Percentiles rank a stretch among this genome's conserved stretches.
phyloP scores from a whole-genome alignment of 92 coral and sea anemone genomes.

The Actinernus sp. region DNA sequence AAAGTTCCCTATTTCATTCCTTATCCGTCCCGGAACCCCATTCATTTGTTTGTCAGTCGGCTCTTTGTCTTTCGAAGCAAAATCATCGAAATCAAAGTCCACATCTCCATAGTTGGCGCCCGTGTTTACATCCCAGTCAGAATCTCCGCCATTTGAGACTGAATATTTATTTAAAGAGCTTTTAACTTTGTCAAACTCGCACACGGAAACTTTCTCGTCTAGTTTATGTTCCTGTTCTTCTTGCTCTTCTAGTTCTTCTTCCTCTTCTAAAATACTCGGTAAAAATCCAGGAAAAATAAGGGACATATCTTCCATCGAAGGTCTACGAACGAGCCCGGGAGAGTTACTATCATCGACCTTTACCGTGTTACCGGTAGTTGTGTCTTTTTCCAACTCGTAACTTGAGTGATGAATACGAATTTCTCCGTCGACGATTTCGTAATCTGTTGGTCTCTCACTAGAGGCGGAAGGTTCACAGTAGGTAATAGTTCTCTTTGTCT shows the following conservation, averaged over 20 bases:
- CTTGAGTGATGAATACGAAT: conserved; percentile 83
- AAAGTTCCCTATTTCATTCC: not conserved
- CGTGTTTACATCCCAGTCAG: not conserved
- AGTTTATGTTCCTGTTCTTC: conserved; percentile 2
- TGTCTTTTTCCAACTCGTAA: conserved; percentile 49
- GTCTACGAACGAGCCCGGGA: conserved; percentile 48
- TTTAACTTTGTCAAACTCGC: not conserved
- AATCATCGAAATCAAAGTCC: too few species aligned
- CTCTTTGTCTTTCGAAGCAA: too few species aligned
- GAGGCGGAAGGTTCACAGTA: conserved; percentile 25
- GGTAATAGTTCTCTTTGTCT: not conserved
- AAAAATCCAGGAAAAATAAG: conserved; percentile 88
- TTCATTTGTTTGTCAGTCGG: not conserved
- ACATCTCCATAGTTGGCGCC: too few species aligned
- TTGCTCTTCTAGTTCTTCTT: conserved; percentile 55
- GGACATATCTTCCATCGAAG: conserved; percentile 93
- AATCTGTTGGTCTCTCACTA: conserved; percentile 7
- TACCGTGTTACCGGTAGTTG: conserved; percentile 23
- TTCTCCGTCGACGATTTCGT: conserved; percentile 84
- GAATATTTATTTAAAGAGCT: not conserved
- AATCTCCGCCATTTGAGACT: not conserved
- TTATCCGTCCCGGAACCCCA: not conserved
- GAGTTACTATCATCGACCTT: conserved; percentile 2
- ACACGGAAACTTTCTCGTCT: not conserved
- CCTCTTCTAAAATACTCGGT: conserved; percentile 91